Conservation (phyloP, 2,797 vertebrate genomes). For the Danio choprae region DNA sequence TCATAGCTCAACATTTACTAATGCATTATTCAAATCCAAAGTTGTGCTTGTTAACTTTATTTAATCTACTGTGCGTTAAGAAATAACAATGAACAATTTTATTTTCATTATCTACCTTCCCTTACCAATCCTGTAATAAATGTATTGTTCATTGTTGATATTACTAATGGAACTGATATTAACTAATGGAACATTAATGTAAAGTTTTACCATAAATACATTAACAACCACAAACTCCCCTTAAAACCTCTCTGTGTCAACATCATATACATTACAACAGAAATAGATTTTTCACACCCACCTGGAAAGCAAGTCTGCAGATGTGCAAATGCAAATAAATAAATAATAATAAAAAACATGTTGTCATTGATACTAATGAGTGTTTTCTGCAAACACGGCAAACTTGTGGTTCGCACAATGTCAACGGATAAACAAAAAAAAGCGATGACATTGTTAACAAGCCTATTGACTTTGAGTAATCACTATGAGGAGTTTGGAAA, state of each 20-base stretch:
- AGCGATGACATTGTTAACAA: conserved; percentile 47
- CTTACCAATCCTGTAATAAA: no score
- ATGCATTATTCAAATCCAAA: no score
- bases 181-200: no score
- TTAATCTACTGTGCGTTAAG: no score
- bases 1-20: no score
- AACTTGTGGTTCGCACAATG: conserved; percentile 6
- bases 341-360: no score
- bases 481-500: conserved; percentile 43
- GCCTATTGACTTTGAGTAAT: conserved; percentile 42
- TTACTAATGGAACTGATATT: no score
- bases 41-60: no score
- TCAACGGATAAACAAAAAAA: conserved; percentile 28
- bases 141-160: no score
- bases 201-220: no score
- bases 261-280: not conserved
- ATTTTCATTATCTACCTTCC: no score
- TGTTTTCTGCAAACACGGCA: conserved; percentile 18
- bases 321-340: not conserved
- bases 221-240: not conserved
- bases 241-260: not conserved
- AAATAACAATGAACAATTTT: no score
- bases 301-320: not conserved
- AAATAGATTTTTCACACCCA: conserved; percentile 1
- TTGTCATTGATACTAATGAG: conserved; percentile 35